Evolutionary conservation across 1,140 invertebrate species (phyloP), one percentile per base, ranked within the genome.

Genomic region (Trichogramma pretiosum): DNA sequence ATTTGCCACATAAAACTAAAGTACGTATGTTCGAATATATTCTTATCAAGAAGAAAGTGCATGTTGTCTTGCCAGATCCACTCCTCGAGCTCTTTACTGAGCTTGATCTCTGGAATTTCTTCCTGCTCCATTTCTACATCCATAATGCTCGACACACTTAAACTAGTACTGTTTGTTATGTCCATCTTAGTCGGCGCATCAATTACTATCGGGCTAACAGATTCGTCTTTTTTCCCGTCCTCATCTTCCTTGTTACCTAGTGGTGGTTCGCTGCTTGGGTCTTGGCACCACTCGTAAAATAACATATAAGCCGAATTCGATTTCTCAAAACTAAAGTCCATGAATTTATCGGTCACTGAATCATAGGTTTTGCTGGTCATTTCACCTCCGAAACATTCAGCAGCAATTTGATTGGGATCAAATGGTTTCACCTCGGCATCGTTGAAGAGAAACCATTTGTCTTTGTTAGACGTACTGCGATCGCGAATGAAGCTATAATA

Each of bases 291-390:
- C 66, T 96, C 90, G 65, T 97, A 97, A 64, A 97, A 96, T 36
- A 97, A 65, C 93, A 97, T 97, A 60, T 97, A 97, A 1, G 93
- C 93, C 62, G 89, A 93, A 64, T 97, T 96, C 1, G 92, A 95
- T 73, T 96, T 97, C 65, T 97, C 93, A 67, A 94, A 94, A 55
- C 90, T 93, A 59, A 95, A 93, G 61, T 97, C 93, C 85, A 96
- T 89, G 61, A 94, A 95, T 61, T 95, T 95, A 57, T 96, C 92
- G 1, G 89, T 93, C 2, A 93, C 89, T 1, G 90, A 90, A 63
- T 96, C 93, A 61, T 95, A 96, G 0, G 90, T 94, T 76, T 95
- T 95, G 58, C 90, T 94, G 3, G 89, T 95, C 87, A 94, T 93
- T 74, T 96, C 93, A 7, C 93, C 93, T 2, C 93, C 93, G 72